Percentiles rank a stretch among this genome's conserved stretches.
phyloP scores from a whole-genome alignment of 2,888 invertebrate genomes.

The Drosophila pegasa region DNA sequence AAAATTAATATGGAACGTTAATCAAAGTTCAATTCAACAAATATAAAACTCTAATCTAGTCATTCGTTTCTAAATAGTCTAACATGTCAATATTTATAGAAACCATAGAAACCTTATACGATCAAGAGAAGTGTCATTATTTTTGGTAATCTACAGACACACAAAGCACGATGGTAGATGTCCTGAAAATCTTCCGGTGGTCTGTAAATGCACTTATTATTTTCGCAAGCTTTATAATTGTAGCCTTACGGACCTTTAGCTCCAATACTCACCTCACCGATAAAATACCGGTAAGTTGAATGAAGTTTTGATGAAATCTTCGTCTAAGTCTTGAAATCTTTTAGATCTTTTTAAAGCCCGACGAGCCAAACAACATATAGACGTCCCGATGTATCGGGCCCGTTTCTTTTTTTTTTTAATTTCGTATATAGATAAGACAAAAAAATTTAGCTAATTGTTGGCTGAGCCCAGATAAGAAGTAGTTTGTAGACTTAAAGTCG shows the following conservation, averaged over 20 bases:
- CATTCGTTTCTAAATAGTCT: too few relatives aligned
- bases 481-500: background rate
- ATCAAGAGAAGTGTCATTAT: too few relatives aligned
- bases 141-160: background rate
- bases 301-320: background rate
- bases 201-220: conserved; percentile 1
- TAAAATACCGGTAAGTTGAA: background rate
- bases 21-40: too few relatives aligned
- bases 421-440: too few relatives aligned
- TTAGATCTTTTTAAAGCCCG: background rate
- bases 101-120: too few relatives aligned
- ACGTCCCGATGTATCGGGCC: too few relatives aligned
- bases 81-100: too few relatives aligned
- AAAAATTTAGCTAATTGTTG: too few relatives aligned
- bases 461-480: background rate
- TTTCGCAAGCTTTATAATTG: background rate
- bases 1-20: too few relatives aligned
- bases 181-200: conserved; percentile 5
- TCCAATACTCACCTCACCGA: accelerated
- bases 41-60: too few relatives aligned
- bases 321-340: background rate
- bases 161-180: background rate
- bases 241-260: background rate
- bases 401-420: too few relatives aligned
- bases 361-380: background rate